Percentiles rank a stretch among this genome's conserved stretches.
These are phyloP conservation scores for Monopis laevigella DNA, from an alignment of 2,888 invertebrate genomes.

Conservation along the genomic window DNA sequence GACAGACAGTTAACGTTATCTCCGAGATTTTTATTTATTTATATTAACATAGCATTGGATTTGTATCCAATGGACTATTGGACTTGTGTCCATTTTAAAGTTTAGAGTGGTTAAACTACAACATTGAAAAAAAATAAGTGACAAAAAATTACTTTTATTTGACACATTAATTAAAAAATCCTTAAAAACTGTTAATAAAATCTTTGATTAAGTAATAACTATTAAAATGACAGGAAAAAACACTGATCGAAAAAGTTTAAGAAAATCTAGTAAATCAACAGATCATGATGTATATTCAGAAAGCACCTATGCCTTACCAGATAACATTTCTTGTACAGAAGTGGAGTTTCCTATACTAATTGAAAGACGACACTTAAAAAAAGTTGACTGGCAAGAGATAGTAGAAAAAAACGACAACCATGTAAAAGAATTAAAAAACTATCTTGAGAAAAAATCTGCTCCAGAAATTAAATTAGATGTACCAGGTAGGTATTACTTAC, in stretches of 20 bases:
- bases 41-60: no score
- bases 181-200: no score
- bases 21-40: no score
- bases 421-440: slow-evolving; percentile 33
- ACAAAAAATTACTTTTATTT: no score
- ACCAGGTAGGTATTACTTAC: no score
- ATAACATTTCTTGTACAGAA: slow-evolving; percentile 49
- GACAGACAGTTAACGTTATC: no score
- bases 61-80: no score
- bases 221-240: slow-evolving; percentile 36
- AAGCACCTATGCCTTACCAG: slow-evolving; percentile 35
- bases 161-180: no score
- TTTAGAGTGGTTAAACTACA: no score
- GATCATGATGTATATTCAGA: slow-evolving; percentile 26
- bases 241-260: slow-evolving; percentile 41
- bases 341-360: slow-evolving; percentile 42
- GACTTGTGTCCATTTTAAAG: no score
- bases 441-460: slow-evolving; percentile 30
- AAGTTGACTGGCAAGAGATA: slow-evolving; percentile 42
- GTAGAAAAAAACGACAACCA: slow-evolving; percentile 34
- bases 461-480: slow-evolving; percentile 27
- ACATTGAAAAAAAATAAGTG: no score
- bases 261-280: slow-evolving; percentile 27
- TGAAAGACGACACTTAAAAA: slow-evolving; percentile 21
- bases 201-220: no score